Base-by-base conservation (phyloP, 2,888 invertebrate species). In the Eupithecia tripunctaria region DNA sequence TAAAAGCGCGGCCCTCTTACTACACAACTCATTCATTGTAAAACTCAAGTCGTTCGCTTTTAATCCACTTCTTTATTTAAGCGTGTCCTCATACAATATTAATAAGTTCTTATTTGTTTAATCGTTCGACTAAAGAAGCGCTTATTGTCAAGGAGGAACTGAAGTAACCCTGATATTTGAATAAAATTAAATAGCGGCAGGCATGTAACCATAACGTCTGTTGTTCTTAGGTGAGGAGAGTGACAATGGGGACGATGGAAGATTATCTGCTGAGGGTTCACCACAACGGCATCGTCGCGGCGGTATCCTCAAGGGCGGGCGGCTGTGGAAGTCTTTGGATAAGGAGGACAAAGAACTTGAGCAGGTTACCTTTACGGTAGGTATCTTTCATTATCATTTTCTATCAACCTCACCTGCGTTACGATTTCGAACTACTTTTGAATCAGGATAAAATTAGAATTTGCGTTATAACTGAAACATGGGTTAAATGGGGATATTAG, bases 281-380 rank as follows among this genome's bases (percentile, higher is more conserved):
- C 96, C 96, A 1, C 92, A 94, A 75, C 95, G 96, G 32, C 95
- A 95, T 69, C 93, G 95, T 71, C 93, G 96, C 43, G 96, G 96
- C 65, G 97, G 97, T 38, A 97, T 97, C 74, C 91, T 97, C 6
- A 97, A 97, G 87, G 97, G 97, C 18, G 97, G 97, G 12, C 95
- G 96, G 76, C 93, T 97, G 18, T 97, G 97, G 97, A 96, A 96
- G 82, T 95, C 95, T 73, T 81, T 93, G 56, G 94, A 94, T 75
- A 88, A 81, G 38, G 93, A 94, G 75, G 94, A 96, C 12, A 80
- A 75, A 71, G 79, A 82, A 21, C 94, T 86, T 78, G 95, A 95
- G 77, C 95, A 95, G 95, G 96, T 43, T 43, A 43, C 43, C n/a
- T 43, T 43, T 15, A n/a, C 43, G 18, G 43, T 43, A 43, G n/a